A percentile compares a stretch with the other conserved stretches of the same genome.
These are phyloP conservation scores for Thermophis baileyi DNA, from an alignment of 2,113 vertebrate genomes.

Conservation along the genomic window DNA sequence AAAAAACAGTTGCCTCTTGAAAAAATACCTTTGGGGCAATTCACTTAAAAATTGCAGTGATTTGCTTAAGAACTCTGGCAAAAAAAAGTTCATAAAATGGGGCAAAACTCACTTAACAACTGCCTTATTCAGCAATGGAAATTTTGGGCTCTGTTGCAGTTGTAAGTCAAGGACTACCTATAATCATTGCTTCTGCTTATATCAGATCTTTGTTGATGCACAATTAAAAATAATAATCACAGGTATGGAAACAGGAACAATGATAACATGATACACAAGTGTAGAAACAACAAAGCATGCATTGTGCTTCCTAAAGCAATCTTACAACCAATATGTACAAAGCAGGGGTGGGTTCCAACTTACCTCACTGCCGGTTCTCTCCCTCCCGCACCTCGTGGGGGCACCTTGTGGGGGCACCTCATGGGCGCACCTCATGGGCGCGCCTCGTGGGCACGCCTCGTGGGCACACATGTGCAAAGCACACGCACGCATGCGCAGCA, in stretches of 20 bases:
- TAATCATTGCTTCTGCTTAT: background rate
- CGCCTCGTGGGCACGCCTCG: too few relatives aligned
- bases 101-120: background rate
- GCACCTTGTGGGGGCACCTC: too few relatives aligned
- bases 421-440: too few relatives aligned
- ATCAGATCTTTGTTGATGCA: background rate
- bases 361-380: too few relatives aligned
- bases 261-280: background rate
- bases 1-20: too few relatives aligned
- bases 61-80: background rate
- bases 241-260: background rate
- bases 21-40: too few relatives aligned
- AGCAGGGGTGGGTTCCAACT: too few relatives aligned
- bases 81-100: background rate
- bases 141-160: background rate
- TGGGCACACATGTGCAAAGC: too few relatives aligned
- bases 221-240: background rate
- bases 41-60: background rate
- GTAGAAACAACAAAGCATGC: background rate
- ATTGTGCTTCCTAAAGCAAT: background rate
- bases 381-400: too few relatives aligned
- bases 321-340: too few relatives aligned
- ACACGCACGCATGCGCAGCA: too few relatives aligned
- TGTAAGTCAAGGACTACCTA: background rate
- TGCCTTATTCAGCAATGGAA: background rate